A percentile compares a stretch with the other conserved stretches of the same genome.
These are phyloP conservation scores for Agrotis puta DNA, from an alignment of 2,888 invertebrate species.

Conservation along the genomic window DNA sequence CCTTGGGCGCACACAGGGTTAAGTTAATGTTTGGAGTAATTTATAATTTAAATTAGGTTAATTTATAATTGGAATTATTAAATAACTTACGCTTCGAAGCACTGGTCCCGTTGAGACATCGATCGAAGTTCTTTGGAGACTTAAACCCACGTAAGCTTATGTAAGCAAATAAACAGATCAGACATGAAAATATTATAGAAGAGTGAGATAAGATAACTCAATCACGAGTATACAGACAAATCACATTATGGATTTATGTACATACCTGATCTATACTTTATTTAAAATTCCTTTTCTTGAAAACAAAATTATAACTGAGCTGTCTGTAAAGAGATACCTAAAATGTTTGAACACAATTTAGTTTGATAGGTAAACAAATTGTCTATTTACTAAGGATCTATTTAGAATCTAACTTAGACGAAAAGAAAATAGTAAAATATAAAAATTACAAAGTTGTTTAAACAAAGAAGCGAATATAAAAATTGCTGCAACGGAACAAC, in stretches of 20 bases:
- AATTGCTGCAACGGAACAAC: slow-evolving; percentile 3
- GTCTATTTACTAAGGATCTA: neutral
- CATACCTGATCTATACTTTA: slow-evolving; percentile 1
- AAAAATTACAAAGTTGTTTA: slow-evolving; percentile 3
- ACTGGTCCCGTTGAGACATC: neutral
- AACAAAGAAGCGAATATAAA: slow-evolving; percentile 14
- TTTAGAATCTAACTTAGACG: neutral
- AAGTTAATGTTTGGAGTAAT: slow-evolving; percentile 28
- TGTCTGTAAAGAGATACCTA: neutral
- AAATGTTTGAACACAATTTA: neutral
- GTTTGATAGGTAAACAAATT: neutral
- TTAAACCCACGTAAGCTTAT: neutral
- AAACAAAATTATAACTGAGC: slow-evolving; percentile 14
- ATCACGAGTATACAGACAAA: slow-evolving; percentile 20
- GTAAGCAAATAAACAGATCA: neutral
- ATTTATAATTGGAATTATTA: slow-evolving; percentile 36
- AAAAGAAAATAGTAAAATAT: neutral
- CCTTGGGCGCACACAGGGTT: slow-evolving; percentile 27
- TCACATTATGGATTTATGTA: slow-evolving; percentile 9
- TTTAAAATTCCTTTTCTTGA: slow-evolving; percentile 15
- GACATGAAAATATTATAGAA: neutral
- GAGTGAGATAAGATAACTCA: neutral
- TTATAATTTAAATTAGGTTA: slow-evolving; percentile 47
- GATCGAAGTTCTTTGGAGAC: neutral
- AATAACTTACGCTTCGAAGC: slow-evolving; percentile 16